A percentile compares a stretch with the other conserved stretches of the same genome.
These are phyloP conservation scores for Eretmochelys imbricata DNA, from an alignment of 2,113 vertebrate genomes.

Conservation along the genomic window DNA sequence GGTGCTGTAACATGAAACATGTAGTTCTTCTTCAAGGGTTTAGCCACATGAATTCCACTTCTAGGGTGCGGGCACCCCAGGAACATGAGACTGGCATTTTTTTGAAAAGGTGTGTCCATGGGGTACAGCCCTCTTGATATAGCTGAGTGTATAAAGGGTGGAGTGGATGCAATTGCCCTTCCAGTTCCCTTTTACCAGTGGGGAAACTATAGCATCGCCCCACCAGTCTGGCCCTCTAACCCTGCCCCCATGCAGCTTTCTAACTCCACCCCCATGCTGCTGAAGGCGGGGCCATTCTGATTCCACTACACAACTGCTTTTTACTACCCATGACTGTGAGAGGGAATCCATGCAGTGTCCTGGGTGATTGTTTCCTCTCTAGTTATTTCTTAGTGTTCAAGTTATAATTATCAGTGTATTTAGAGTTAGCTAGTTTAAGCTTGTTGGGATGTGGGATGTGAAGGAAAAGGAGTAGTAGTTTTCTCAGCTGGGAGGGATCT, in stretches of 20 bases:
- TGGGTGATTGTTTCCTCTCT: neutral
- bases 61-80: neutral
- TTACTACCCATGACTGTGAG: neutral
- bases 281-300: neutral
- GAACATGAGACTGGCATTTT: neutral
- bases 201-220: neutral
- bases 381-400: neutral
- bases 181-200: neutral
- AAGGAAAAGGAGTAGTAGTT: neutral
- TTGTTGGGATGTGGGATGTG: neutral
- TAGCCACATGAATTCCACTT: neutral
- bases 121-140: neutral
- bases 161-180: neutral
- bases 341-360: neutral
- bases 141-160: neutral
- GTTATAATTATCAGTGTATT: neutral
- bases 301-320: neutral
- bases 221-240: neutral
- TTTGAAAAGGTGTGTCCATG: neutral
- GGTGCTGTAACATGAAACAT: neutral
- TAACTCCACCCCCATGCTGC: neutral
- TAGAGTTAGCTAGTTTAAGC: neutral
- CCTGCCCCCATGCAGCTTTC: neutral
- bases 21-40: neutral
- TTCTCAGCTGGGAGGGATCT: neutral